Evolutionary conservation across 2,797 vertebrate genomes (phyloP).

Genomic region (Hyperoplus immaculatus): DNA sequence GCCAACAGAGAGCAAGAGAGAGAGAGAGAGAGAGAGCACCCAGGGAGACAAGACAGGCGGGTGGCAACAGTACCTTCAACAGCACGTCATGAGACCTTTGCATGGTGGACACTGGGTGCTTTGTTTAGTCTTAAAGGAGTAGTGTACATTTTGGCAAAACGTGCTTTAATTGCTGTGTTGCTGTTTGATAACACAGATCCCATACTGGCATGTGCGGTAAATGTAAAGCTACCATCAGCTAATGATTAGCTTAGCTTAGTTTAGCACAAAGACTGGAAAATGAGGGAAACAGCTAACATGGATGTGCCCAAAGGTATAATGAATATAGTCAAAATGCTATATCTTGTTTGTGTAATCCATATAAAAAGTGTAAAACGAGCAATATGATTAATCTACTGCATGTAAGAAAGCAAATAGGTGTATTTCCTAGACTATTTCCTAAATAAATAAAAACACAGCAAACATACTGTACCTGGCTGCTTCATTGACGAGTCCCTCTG

Average conservation of each 20-base stretch:
- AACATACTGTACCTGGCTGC: constrained; percentile 88
- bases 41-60: constrained; percentile 27
- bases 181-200: not conserved
- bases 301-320: not conserved
- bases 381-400: not conserved
- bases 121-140: constrained; percentile 6
- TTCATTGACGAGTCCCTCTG: constrained; percentile 92
- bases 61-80: not conserved
- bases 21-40: not conserved
- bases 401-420: not conserved
- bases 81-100: constrained; percentile 4
- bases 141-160: not conserved
- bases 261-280: constrained; percentile 5
- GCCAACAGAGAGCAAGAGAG: constrained; percentile 39
- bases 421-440: not conserved
- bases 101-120: not conserved
- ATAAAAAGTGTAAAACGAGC: not conserved
- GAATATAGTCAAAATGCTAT: not conserved
- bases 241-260: constrained; percentile 3
- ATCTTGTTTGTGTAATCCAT: not conserved
- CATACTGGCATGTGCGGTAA: not conserved
- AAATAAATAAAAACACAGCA: not conserved
- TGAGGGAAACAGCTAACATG: not conserved
- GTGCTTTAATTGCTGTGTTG: not conserved
- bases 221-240: not conserved